Percentiles rank a stretch among this genome's conserved stretches.
These are phyloP conservation scores for Puntigrus tetrazona DNA, from an alignment of 2,113 vertebrate genomes.

Conservation along the genomic window DNA sequence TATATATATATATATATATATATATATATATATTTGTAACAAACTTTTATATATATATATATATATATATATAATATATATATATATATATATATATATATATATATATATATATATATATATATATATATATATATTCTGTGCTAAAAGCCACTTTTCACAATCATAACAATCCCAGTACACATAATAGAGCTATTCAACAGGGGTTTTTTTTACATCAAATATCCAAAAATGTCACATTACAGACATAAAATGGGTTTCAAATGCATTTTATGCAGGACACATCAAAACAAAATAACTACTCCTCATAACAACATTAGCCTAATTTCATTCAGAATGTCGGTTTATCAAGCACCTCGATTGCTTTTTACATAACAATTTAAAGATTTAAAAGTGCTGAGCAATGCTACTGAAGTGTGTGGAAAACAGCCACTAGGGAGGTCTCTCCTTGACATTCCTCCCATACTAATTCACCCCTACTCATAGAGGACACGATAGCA, in stretches of 20 bases:
- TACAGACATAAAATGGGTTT: not conserved
- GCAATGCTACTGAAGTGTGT: constrained; percentile 5
- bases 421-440: not conserved
- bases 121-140: no score
- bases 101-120: no score
- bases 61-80: no score
- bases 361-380: not conserved
- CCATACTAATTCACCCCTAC: not conserved
- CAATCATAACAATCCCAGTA: not conserved
- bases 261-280: not conserved
- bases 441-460: constrained; percentile 18
- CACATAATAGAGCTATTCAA: not conserved
- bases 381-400: not conserved
- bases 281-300: not conserved
- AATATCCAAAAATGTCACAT: not conserved
- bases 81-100: no score
- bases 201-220: not conserved
- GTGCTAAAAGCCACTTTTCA: not conserved
- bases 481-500: not conserved
- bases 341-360: not conserved
- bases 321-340: not conserved
- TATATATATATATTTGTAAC: no score
- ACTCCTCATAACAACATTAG: not conserved
- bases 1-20: no score
- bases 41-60: no score